Evolutionary conservation across 2,113 vertebrate genomes (phyloP).

Genomic region (Actinemys pallida): DNA sequence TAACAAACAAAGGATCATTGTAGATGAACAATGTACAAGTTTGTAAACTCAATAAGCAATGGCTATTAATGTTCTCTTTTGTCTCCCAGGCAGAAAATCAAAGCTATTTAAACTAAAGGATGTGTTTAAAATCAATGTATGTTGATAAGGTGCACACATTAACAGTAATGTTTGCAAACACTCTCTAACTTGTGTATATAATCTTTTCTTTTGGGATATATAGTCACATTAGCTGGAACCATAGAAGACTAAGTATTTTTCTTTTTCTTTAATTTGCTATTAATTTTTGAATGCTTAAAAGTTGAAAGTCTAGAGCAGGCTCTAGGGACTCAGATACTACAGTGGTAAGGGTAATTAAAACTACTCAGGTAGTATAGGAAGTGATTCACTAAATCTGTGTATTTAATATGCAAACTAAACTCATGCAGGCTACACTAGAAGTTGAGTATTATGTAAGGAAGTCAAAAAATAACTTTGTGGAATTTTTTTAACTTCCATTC

Average conservation of each 20-base stretch:
- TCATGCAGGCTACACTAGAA: not conserved
- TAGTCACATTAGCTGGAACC: slow-evolving; percentile 10
- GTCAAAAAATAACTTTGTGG: not conserved
- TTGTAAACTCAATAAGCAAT: slow-evolving; percentile 74
- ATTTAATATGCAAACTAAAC: rapidly evolving
- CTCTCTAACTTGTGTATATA: slow-evolving; percentile 48
- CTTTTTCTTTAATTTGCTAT: slow-evolving; percentile 18
- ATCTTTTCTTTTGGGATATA: slow-evolving; percentile 35
- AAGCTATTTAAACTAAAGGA: slow-evolving; percentile 81
- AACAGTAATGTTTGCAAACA: slow-evolving; percentile 69
- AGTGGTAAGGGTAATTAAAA: rapidly evolving
- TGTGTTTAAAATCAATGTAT: slow-evolving; percentile 77
- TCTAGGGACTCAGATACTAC: rapidly evolving
- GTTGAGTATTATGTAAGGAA: not conserved
- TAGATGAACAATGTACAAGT: slow-evolving; percentile 69
- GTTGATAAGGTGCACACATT: slow-evolving; percentile 74
- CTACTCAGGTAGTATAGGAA: not conserved
- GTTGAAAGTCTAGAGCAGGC: not conserved
- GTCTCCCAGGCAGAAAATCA: slow-evolving; percentile 82
- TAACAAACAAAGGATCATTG: slow-evolving; percentile 69
- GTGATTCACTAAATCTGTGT: not conserved
- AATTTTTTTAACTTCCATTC: not conserved
- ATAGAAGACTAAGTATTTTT: slow-evolving; percentile 22
- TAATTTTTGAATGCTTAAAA: slow-evolving; percentile 1
- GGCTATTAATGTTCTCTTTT: slow-evolving; percentile 78